phyloP scores from a whole-genome alignment of 2,113 vertebrate species.

The Atlantisia rogersi region DNA sequence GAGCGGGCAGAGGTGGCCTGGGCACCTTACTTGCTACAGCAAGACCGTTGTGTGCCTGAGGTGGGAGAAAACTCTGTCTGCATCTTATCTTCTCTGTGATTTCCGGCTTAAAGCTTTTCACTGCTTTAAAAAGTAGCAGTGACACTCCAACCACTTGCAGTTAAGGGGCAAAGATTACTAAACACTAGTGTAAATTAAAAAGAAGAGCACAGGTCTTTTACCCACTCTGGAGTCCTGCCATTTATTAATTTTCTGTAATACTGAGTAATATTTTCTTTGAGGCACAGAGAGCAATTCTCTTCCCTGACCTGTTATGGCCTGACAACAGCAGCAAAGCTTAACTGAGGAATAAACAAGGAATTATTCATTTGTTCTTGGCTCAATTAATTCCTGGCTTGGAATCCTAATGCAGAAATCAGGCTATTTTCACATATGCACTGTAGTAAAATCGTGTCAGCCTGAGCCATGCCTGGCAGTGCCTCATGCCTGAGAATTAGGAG shows the following conservation, averaged over 20 bases:
- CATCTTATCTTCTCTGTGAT: not conserved
- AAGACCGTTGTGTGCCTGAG: not conserved
- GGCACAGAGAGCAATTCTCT: not conserved
- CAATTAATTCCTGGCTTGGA: constrained; percentile 37
- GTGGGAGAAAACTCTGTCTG: not conserved
- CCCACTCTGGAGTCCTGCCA: not conserved
- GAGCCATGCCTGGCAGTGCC: constrained; percentile 4
- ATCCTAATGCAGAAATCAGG: not conserved
- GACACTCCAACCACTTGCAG: not conserved
- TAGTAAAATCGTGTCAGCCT: constrained; percentile 15
- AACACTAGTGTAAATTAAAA: not conserved
- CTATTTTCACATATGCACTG: not conserved
- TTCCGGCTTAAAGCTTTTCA: not conserved
- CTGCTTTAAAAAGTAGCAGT: not conserved
- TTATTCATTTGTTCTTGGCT: constrained; percentile 57
- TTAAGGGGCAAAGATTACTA: not conserved
- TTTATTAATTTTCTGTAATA: constrained; percentile 21
- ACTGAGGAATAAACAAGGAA: constrained; percentile 47
- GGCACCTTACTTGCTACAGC: not conserved
- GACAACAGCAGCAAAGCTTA: constrained; percentile 47
- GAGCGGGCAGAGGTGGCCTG: not conserved
- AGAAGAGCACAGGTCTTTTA: not conserved
- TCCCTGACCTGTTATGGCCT: not conserved
- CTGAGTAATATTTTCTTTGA: constrained; percentile 4
- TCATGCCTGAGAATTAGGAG: not conserved